Evolutionary conservation across 2,113 vertebrate genomes (phyloP).

Genomic region (cattle (Bos taurus)): ARS-UCD2.0 NC_037348.1:15066001-15066500

Average conservation of each 20-base stretch:
- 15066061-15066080: not conserved
- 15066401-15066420: not conserved
- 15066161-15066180: not conserved
- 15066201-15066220: accelerated
- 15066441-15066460: not conserved
- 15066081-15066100: not conserved
- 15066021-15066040: not conserved
- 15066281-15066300: slow-evolving; percentile 25
- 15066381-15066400: not conserved
- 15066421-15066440: not conserved
- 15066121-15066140: not conserved
- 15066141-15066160: slow-evolving; percentile 9
- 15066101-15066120: not conserved
- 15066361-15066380: not conserved
- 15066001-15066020: slow-evolving; percentile 3
- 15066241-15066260: not conserved
- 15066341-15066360: not conserved
- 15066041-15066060: not conserved
- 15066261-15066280: slow-evolving; percentile 36
- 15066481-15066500: not conserved
- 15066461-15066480: not conserved
- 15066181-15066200: not conserved
- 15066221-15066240: not conserved
- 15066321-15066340: not conserved
- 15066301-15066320: slow-evolving; percentile 43